Evolutionary conservation across 2,113 vertebrate species (phyloP).

Genomic region (Pygoscelis antarcticus): DNA sequence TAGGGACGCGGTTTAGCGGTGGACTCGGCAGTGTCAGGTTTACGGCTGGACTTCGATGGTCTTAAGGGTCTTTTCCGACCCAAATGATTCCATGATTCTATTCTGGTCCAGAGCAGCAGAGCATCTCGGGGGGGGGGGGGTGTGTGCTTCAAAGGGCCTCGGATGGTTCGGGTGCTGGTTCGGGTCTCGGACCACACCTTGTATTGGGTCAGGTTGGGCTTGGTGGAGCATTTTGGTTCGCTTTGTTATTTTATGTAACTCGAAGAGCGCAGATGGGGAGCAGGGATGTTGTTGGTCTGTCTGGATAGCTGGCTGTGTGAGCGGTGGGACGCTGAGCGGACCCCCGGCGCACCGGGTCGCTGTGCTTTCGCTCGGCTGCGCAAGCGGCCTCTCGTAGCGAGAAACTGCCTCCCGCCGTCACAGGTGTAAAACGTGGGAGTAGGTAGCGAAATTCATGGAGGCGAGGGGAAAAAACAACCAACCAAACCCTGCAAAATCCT

Average conservation of each 20-base stretch:
- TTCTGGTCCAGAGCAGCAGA: neutral
- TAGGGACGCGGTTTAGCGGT: rapidly evolving
- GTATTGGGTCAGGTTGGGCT: too few relatives aligned
- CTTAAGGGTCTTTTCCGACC: neutral
- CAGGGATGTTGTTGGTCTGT: too few relatives aligned
- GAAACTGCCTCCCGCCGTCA: neutral
- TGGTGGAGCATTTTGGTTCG: neutral
- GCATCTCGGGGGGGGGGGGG: too few relatives aligned
- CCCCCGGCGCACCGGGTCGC: rapidly evolving
- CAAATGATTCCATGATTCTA: neutral
- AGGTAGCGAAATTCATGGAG: neutral
- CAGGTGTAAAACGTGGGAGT: too few relatives aligned
- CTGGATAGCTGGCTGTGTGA: neutral
- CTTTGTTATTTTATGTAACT: neutral
- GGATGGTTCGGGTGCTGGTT: too few relatives aligned
- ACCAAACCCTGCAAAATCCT: too few relatives aligned
- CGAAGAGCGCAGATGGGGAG: rapidly evolving
- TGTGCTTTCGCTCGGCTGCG: neutral
- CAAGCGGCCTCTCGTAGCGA: rapidly evolving
- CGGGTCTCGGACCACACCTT: too few relatives aligned
- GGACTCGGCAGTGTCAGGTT: neutral
- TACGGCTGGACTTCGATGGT: neutral
- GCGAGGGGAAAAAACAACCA: too few relatives aligned
- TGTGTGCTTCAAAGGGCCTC: neutral
- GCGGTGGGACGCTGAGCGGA: neutral